Evolutionary conservation across 2,888 invertebrate genomes (phyloP), one percentile per base, ranked within the genome.

Genomic region (Cataglyphis rosenhaueri): DNA sequence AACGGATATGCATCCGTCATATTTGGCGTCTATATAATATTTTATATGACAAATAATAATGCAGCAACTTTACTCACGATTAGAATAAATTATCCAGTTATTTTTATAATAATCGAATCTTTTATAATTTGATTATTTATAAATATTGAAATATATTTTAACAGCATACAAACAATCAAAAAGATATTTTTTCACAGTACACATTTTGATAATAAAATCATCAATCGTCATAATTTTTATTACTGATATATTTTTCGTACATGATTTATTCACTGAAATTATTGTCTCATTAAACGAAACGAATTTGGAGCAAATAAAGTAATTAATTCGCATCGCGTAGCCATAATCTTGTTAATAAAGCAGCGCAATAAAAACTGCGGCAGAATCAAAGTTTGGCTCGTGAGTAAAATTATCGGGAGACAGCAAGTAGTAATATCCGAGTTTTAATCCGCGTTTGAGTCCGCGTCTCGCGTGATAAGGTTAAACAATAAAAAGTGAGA

Each of bases 291-390:
- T 57, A 41, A 59, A 57, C 65, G 6, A 66, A 70, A 68, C 52
- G 12, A 76, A 29, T 68, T 68, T 25, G 9, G 21, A 3, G 71
- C 10, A 15, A 59, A 29, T 18, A 61, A 32, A 44, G 32, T 79
- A 73, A 87, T 85, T 84, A 87, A 88, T 87, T 84, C 81, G 57
- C 3, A 10, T 75, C 82, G 75, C 75, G 81, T 81, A 65, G 25
- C 5, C n/a, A 41, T 9, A 55, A 61, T 48, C 76, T 76, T 62
- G 76, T 82, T 81, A 82, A 84, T 87, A 87, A 86, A 88, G 55
- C 70, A 71, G 57, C 29, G 71, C 48, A 62, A 75, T 76, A 83
- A 84, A 81, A 74, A 57, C 35, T 25, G 10, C 15, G 65, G 29
- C 44, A 59, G 73, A 38, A 76, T 79, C 66, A 32, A 81, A 83